Conservation (phyloP, 2,797 vertebrate species). For the Danio aesculapii region DNA sequence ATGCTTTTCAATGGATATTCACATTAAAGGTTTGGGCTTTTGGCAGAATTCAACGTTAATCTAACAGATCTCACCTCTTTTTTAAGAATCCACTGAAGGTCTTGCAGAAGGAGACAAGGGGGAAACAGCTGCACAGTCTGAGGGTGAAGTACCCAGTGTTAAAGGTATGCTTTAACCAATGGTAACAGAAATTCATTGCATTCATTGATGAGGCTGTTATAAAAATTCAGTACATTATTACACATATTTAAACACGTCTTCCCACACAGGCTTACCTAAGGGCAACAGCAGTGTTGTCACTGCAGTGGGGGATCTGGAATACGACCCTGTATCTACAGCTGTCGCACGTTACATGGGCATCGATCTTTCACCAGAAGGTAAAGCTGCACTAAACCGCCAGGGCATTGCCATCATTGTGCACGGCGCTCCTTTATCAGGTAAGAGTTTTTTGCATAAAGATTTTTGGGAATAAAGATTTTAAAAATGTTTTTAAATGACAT, state of each 20-base stretch:
- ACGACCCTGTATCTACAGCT: constrained; percentile 79
- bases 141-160: constrained; percentile 8
- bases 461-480: neutral
- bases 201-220: neutral
- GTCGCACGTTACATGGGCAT: constrained; percentile 80
- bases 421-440: constrained; percentile 88
- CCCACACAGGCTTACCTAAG: constrained; percentile 49
- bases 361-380: constrained; percentile 74
- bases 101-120: constrained; percentile 31
- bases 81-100: neutral
- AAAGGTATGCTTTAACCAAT: constrained; percentile 10
- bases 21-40: neutral
- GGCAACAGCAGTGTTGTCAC: constrained; percentile 44
- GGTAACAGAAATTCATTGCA: neutral
- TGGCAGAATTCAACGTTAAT: neutral
- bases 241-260: neutral
- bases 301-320: constrained; percentile 72
- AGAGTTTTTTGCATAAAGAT: neutral
- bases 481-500: no score
- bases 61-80: constrained; percentile 37
- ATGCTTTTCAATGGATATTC: neutral
- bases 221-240: neutral
- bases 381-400: constrained; percentile 66
- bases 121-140: constrained; percentile 32
- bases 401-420: constrained; percentile 86